These are phyloP conservation scores for Poeciliopsis presidionis DNA, from an alignment of 2,797 vertebrate genomes.

Conservation along the genomic window DNA sequence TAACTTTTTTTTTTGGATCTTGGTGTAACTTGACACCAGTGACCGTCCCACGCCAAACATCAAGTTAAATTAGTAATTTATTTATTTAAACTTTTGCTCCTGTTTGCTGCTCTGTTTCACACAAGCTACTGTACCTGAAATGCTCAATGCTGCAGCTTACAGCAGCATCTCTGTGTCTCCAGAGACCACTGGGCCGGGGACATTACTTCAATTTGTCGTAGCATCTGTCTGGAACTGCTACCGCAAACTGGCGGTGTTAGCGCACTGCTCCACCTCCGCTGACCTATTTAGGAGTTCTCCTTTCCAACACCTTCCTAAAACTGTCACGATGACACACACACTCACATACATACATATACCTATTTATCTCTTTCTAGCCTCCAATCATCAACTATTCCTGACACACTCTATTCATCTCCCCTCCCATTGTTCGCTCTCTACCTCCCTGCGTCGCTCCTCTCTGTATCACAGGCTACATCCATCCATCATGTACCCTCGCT, in stretches of 20 bases:
- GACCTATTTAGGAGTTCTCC: conserved; percentile 64
- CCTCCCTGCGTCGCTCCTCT: conserved; percentile 47
- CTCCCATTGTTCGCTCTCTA: conserved; percentile 62
- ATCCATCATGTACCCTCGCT: conserved; percentile 62
- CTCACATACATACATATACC: conserved; percentile 17
- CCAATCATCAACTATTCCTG: conserved; percentile 70
- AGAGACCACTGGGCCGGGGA: neutral
- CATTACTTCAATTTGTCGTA: conserved; percentile 2
- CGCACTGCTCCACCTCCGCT: conserved; percentile 44
- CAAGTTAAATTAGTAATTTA: neutral
- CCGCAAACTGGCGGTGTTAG: conserved; percentile 21
- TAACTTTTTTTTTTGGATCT: neutral
- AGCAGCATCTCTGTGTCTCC: neutral
- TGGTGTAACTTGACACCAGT: neutral
- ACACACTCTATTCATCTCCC: conserved; percentile 66
- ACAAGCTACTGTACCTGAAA: neutral
- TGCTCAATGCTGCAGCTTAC: neutral
- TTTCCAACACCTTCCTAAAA: conserved; percentile 42
- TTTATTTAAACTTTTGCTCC: neutral
- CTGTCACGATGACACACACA: conserved; percentile 22
- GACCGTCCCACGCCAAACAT: neutral
- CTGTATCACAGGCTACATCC: conserved; percentile 61
- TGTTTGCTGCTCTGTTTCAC: neutral
- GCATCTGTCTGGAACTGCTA: conserved; percentile 3
- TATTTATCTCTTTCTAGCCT: conserved; percentile 60